A percentile compares a stretch with the other conserved stretches of the same genome.
Conservation (phyloP, 2,888 invertebrate species). For the Chironomus tentans region DNA sequence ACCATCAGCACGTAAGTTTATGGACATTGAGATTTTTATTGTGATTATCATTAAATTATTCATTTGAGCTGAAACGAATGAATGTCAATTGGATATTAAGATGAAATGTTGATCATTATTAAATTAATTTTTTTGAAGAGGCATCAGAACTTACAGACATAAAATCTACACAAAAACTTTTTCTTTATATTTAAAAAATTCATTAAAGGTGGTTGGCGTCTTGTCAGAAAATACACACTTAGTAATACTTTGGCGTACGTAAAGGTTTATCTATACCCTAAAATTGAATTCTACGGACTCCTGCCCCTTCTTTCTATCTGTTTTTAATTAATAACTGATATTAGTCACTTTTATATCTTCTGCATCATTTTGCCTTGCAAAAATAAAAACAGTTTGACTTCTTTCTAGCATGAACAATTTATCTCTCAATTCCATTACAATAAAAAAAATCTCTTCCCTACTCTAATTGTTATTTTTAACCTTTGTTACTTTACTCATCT, state of each 20-base stretch:
- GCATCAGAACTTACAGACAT: neutral
- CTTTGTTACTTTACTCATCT: neutral
- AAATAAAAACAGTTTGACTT: neutral
- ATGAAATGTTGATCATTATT: neutral
- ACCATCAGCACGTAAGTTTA: constrained; percentile 39
- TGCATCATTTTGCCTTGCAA: too few species aligned
- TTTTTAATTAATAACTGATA: too few species aligned
- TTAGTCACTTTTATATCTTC: too few species aligned
- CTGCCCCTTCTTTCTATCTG: too few species aligned
- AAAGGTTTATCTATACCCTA: neutral
- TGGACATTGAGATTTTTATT: neutral
- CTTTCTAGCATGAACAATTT: neutral
- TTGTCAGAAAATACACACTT: constrained; percentile 16
- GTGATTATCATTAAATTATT: neutral
- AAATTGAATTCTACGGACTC: neutral
- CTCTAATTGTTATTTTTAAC: neutral
- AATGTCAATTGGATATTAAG: neutral
- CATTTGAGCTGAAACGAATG: neutral
- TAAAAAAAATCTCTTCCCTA: neutral
- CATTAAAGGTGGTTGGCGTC: constrained; percentile 21
- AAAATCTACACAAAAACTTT: neutral
- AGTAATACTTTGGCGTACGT: constrained; percentile 20
- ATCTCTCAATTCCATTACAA: neutral
- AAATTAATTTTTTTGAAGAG: neutral
- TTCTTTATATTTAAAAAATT: neutral